Evolutionary conservation across 2,113 vertebrate genomes (phyloP), one percentile per base, ranked within the genome.

Genomic region (Lutjanus erythropterus): DNA sequence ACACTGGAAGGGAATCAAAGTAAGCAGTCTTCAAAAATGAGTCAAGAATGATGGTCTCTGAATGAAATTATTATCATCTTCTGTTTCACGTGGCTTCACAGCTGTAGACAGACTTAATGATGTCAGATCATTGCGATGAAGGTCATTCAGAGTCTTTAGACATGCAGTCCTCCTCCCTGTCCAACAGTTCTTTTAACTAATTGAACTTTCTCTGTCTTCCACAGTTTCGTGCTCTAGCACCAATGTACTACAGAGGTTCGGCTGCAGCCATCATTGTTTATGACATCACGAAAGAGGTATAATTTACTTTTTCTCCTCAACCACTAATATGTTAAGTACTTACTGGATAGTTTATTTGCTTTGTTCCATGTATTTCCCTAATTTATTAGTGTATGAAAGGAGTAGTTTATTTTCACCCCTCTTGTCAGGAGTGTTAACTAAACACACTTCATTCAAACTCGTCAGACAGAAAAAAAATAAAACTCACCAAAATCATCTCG

Each of bases 281-380:
- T 84, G 98, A 99, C 88, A 99, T 99, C 96, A 99, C 98, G 33
- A 99, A 99, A 95, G 98, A 99, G 96, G 98, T 99, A 95, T 55
- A 75, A 52, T 74, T 58, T 75, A 19, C 27, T 47, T 81, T 71
- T 72, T 84, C 21, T 59, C 50, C 42, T 56, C 12, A 62, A 31
- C 37, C 25, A 16, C 29, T 49, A 69, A 68, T 55, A 15, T 37
- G 31, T 23, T 10, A 12, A 56, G 8, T 25, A 44, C 9, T 16
- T 4, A 18, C 9, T 60, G n/a, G 66, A 29, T 47, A 71, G 18
- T 14, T 61, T 42, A 1, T 14, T 55, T 76, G 12, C 35, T 41
- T 53, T 71, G 9, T 21, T 52, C 0, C 19, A 12, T 19, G 0
- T 47, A n/a, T 67, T 58, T 71, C 12, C 9, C 6, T 1, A 21